Conservation (phyloP, 2,888 invertebrate genomes). For the Drosophila demipolita region DNA sequence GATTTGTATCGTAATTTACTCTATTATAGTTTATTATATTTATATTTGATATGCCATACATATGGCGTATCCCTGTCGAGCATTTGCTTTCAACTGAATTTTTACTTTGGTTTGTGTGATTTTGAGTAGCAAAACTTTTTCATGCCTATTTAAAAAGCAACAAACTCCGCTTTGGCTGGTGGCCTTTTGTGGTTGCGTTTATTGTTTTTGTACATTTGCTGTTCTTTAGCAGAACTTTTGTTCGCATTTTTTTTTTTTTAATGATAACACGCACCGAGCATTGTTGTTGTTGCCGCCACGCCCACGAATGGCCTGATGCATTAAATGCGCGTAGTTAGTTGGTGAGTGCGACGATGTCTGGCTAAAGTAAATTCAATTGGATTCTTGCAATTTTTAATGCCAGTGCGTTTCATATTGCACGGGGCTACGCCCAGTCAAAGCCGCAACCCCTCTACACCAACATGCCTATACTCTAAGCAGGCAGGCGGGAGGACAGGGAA, state of each 20-base stretch:
- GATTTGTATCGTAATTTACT: neutral
- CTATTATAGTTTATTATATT: neutral
- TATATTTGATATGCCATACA: neutral
- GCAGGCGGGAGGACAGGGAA: neutral
- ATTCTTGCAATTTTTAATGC: constrained; percentile 77
- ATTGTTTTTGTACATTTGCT: constrained; percentile 59
- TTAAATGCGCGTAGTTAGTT: constrained; percentile 56
- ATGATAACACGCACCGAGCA: constrained; percentile 73
- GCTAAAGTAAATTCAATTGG: constrained; percentile 81
- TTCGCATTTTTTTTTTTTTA: constrained; percentile 55
- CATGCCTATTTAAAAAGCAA: constrained; percentile 70
- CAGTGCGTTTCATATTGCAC: constrained; percentile 67
- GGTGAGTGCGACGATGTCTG: constrained; percentile 58
- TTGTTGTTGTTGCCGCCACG: constrained; percentile 47
- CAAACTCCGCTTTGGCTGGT: constrained; percentile 64
- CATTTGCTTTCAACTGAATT: constrained; percentile 7
- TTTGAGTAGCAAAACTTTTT: constrained; percentile 49
- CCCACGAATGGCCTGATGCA: constrained; percentile 56
- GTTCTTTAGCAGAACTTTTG: constrained; percentile 72
- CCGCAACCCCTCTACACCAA: neutral
- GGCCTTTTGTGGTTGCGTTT: constrained; percentile 75
- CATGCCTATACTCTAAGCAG: constrained; percentile 7
- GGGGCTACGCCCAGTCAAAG: constrained; percentile 57
- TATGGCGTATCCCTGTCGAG: constrained; percentile 17
- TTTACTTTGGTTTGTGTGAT: constrained; percentile 32